A percentile compares a stretch with the other conserved stretches of the same genome.
Conservation (phyloP, 2,888 invertebrate genomes). For the Lasius platythorax region DNA sequence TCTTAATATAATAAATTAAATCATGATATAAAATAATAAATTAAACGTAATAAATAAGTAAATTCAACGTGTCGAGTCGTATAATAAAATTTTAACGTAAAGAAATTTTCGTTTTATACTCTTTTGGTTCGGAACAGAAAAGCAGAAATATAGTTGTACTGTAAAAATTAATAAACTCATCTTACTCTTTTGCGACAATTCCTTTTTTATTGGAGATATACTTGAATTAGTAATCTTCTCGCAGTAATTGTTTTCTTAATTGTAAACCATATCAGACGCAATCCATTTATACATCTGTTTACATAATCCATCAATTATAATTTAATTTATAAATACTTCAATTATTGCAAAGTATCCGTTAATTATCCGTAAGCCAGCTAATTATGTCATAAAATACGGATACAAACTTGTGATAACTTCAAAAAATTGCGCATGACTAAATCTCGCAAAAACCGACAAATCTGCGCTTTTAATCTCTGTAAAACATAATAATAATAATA, state of each 20-base stretch:
- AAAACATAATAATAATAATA: neutral
- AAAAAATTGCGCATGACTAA: neutral
- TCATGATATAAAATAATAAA: too few relatives aligned
- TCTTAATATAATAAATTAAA: conserved; percentile 8
- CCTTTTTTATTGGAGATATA: neutral
- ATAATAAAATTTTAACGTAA: neutral
- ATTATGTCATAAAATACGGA: neutral
- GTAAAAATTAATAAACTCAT: neutral
- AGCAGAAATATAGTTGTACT: neutral
- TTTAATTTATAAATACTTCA: neutral
- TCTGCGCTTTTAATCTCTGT: neutral
- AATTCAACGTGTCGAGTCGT: neutral
- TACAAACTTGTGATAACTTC: neutral
- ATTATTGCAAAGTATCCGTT: neutral
- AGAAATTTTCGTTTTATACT: neutral
- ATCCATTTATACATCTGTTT: neutral
- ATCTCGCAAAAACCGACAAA: neutral
- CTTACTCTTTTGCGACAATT: neutral
- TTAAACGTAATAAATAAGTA: neutral
- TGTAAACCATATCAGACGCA: neutral
- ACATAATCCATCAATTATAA: neutral
- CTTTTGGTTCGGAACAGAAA: neutral
- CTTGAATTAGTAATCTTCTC: neutral
- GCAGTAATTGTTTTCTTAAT: neutral
- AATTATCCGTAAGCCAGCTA: neutral